These are phyloP conservation scores for Lucilia cuprina DNA, from an alignment of 1,140 invertebrate genomes.

Conservation along the genomic window DNA sequence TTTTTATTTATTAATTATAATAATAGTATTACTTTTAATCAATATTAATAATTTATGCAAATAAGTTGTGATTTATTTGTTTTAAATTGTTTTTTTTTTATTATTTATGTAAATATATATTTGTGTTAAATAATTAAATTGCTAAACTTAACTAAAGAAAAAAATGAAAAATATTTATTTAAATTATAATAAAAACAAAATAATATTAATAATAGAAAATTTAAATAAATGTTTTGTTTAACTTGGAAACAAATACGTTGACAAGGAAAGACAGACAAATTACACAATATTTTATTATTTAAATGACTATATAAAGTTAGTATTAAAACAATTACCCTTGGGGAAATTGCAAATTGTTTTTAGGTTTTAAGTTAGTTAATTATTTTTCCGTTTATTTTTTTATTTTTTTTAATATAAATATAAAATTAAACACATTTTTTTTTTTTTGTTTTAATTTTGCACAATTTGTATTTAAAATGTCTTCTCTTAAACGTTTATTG, in stretches of 20 bases:
- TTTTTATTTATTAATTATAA: too few species aligned
- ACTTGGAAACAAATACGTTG: background rate
- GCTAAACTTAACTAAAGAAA: background rate
- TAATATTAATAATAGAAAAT: background rate
- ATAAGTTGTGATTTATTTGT: background rate
- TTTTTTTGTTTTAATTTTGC: too few species aligned
- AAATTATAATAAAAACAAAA: background rate
- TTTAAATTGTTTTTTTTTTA: too few species aligned
- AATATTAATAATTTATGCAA: background rate
- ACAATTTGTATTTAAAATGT: too few species aligned
- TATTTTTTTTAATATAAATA: too few species aligned
- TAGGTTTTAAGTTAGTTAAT: too few species aligned
- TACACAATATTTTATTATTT: background rate
- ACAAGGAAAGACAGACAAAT: background rate
- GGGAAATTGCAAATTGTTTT: background rate
- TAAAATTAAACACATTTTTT: too few species aligned
- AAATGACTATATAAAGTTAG: background rate
- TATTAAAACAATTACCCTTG: background rate
- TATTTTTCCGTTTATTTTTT: too few species aligned
- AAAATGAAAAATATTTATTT: background rate
- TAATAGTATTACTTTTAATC: background rate
- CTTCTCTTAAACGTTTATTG: too few species aligned
- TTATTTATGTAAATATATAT: too few species aligned
- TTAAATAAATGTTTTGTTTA: too few species aligned
- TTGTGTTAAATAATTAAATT: constrained; percentile 6